Evolutionary conservation across 2,888 invertebrate species (phyloP), one percentile per base, ranked within the genome.

Genomic region (Lamproptera curius): DNA sequence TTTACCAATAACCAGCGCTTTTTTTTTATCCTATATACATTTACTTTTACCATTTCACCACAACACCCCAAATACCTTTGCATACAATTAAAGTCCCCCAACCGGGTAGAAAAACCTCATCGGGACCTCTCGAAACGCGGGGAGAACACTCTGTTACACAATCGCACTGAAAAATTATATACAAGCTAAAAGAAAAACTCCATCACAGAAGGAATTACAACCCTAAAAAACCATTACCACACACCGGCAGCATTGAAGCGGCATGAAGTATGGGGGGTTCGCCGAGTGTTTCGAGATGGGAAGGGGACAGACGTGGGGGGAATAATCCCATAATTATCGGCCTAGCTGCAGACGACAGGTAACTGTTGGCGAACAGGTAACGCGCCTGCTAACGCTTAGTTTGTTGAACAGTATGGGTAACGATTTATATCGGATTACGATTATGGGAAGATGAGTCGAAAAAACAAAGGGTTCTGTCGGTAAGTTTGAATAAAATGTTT

Each of bases 271-370:
- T 63, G 61, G 65, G 59, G 54, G 59, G 61, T n/a, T 37, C 15
- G 38, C 38, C 37, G 35, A 43, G 61, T 49, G 52, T 65, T 16
- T 15, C 11, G 36, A 28, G 26, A 51, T 53, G 55, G 56, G 63
- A 64, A 61, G 63, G 58, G 58, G 52, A 46, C 57, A 61, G 67
- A 63, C 65, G 63, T 56, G 61, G 67, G 70, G 67, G 67, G 68
- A 58, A 73, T 84, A 85, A 86, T 86, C 86, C 83, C 62, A 74
- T 85, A 85, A 86, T 86, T 86, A 86, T 85, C 86, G 75, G 83
- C 85, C 86, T 85, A 86, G 75, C 83, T 77, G 76, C 66, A 83
- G 82, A 81, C 81, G 79, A 76, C 84, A 78, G 78, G 73, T 67
- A 68, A 70, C 63, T 65, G 69, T 6, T 70, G 66, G 58, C 61